A percentile compares a stretch with the other conserved stretches of the same genome.
Conservation (phyloP, 2,797 vertebrate genomes). For the Erethizon dorsatum region DNA sequence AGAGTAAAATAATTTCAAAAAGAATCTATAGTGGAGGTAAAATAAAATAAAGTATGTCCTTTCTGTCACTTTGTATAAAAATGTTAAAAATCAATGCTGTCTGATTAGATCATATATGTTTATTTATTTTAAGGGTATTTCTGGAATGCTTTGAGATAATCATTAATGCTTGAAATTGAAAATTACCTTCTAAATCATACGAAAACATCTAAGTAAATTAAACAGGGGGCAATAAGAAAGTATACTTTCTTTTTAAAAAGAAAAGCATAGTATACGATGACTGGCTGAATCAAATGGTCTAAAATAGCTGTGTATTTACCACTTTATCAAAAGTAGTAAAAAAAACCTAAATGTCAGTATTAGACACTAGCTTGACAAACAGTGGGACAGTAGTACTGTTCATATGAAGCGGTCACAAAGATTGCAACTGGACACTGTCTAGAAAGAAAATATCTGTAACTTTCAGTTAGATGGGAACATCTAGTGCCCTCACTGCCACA, state of each 20-base stretch:
- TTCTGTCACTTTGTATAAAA: not conserved
- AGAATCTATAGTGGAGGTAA: not conserved
- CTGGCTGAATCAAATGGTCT: not conserved
- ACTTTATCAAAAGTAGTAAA: conserved; percentile 22
- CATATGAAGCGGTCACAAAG: conserved; percentile 14
- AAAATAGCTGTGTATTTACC: not conserved
- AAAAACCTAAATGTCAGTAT: conserved; percentile 21
- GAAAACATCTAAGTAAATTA: conserved; percentile 56
- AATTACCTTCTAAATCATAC: conserved; percentile 60
- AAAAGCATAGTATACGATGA: not conserved
- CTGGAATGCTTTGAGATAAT: conserved; percentile 49
- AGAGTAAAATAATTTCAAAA: conserved; percentile 53
- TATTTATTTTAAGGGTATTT: conserved; percentile 21
- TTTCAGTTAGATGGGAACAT: not conserved
- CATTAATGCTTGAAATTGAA: conserved; percentile 36
- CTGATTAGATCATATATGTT: not conserved
- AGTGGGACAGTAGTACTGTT: not conserved
- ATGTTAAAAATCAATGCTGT: not conserved
- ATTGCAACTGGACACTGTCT: not conserved
- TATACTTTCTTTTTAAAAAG: not conserved
- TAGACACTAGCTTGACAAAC: not conserved
- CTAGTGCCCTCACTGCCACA: not conserved
- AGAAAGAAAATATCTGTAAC: not conserved
- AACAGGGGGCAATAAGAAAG: not conserved
- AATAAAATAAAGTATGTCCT: not conserved